Evolutionary conservation across 2,888 invertebrate species (phyloP).

Genomic region (Drosophila niveifrons): DNA sequence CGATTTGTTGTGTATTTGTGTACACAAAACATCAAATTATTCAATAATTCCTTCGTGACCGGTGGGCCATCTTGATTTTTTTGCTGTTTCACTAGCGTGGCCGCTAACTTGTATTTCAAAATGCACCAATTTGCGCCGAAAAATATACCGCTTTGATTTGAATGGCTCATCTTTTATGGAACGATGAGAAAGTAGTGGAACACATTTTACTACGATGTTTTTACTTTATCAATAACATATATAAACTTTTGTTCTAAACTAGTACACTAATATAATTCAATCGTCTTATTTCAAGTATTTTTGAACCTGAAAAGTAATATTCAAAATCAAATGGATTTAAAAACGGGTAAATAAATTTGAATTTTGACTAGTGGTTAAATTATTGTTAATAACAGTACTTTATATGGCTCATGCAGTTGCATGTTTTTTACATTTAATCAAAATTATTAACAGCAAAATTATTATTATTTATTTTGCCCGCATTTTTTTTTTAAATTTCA

Average conservation of each 20-base stretch:
- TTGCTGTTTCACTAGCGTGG: background rate
- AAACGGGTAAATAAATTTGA: constrained; percentile 40
- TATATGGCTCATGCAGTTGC: constrained; percentile 24
- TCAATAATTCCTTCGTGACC: constrained; percentile 11
- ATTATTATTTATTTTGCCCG: background rate
- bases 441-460: too few relatives aligned
- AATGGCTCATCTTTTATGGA: background rate
- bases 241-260: background rate
- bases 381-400: constrained; percentile 24
- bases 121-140: background rate
- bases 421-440: constrained; percentile 14
- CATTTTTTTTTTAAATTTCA: background rate
- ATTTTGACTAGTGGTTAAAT: constrained; percentile 25
- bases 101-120: background rate
- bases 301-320: constrained; percentile 6
- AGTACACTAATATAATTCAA: background rate
- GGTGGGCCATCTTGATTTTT: constrained; percentile 27
- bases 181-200: background rate
- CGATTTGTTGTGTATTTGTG: background rate
- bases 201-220: background rate
- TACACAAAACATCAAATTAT: constrained; percentile 15
- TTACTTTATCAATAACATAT: background rate
- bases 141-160: background rate
- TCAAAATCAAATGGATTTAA: constrained; percentile 51
- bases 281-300: background rate